Evolutionary conservation across 2,888 invertebrate genomes (phyloP).

Genomic region (Conus canariensis): DNA sequence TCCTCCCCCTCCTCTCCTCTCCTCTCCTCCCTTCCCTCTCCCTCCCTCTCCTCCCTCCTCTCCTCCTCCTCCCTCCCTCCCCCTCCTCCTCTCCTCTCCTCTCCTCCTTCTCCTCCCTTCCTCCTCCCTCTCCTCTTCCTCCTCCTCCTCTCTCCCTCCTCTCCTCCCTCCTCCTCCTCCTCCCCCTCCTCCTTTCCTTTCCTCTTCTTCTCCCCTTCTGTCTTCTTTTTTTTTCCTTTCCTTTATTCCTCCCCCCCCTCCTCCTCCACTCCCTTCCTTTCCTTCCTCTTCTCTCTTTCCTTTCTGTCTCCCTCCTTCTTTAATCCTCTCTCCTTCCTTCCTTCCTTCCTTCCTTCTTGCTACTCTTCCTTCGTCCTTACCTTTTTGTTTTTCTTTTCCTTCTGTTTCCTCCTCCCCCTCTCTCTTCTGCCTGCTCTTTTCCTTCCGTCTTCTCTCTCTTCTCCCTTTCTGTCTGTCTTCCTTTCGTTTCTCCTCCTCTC

Average conservation of each 20-base stretch:
- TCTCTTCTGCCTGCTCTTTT: no score
- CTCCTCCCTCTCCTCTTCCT: no score
- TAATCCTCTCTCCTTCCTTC: neutral
- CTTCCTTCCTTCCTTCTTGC: conserved; percentile 9
- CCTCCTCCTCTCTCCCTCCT: neutral
- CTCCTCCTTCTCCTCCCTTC: neutral
- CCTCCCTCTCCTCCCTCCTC: no score
- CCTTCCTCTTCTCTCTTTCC: no score
- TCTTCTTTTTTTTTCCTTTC: neutral
- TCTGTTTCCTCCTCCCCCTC: no score
- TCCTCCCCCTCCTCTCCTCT: no score
- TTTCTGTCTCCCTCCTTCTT: neutral
- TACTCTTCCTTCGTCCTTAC: neutral
- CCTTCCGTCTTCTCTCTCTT: no score
- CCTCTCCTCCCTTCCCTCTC: no score
- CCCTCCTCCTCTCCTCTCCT: neutral
- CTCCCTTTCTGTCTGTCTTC: no score
- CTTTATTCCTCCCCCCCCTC: neutral
- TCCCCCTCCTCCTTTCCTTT: neutral
- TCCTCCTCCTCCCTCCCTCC: no score
- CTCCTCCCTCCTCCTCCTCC: neutral
- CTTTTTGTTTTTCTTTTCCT: no score
- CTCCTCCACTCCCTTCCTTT: neutral
- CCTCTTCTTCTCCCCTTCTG: neutral
- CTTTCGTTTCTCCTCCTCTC: no score